Conservation (phyloP, 2,888 invertebrate genomes). For the Eledona agricola region DNA sequence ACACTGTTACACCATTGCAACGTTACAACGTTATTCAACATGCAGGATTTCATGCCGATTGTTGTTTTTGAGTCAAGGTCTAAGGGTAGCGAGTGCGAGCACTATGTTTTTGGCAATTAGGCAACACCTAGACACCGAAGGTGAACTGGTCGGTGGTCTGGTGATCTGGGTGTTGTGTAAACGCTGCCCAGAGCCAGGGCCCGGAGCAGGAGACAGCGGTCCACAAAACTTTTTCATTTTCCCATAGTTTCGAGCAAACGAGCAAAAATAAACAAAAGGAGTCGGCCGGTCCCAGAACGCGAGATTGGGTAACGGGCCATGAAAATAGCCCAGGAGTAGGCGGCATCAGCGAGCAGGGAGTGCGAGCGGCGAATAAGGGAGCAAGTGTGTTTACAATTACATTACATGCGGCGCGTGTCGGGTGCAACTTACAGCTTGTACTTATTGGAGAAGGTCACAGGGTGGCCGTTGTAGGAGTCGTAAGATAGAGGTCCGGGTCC, state of each 20-base stretch:
- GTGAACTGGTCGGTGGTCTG: constrained; percentile 48
- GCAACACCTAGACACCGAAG: constrained; percentile 51
- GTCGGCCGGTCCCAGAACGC: not conserved
- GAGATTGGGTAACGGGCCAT: constrained; percentile 13
- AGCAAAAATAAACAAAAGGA: too few species aligned
- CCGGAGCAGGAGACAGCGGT: not conserved
- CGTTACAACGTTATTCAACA: constrained; percentile 35
- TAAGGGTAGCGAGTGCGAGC: constrained; percentile 47
- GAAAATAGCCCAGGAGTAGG: constrained; percentile 11
- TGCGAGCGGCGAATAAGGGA: constrained; percentile 8
- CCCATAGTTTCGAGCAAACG: too few species aligned
- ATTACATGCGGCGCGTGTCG: constrained; percentile 50
- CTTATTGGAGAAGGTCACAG: constrained; percentile 61
- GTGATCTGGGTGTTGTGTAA: constrained; percentile 25
- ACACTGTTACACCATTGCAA: constrained; percentile 5
- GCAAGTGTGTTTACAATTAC: too few species aligned
- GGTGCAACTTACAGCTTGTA: constrained; percentile 61
- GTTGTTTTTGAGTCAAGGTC: constrained; percentile 46
- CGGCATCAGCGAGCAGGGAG: constrained; percentile 16
- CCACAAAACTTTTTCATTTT: too few species aligned
- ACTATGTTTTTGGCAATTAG: constrained; percentile 48
- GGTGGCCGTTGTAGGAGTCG: constrained; percentile 60
- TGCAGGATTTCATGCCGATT: constrained; percentile 20
- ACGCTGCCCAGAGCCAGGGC: constrained; percentile 1
- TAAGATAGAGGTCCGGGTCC: constrained; percentile 56